Evolutionary conservation across 2,113 vertebrate genomes (phyloP).

Genomic region (Odocoileus hemionus): DNA sequence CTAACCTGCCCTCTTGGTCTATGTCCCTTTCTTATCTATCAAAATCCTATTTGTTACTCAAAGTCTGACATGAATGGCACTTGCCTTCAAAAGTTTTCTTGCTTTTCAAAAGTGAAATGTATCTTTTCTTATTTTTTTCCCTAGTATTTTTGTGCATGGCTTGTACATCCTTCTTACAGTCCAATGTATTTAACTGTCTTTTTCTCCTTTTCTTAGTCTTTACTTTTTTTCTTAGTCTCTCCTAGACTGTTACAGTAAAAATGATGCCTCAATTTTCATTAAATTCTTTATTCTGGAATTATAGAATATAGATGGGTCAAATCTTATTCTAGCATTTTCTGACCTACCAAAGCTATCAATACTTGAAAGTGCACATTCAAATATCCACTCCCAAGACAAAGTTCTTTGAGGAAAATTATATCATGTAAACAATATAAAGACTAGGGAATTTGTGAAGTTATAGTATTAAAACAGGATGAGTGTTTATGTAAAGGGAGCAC

Average conservation of each 20-base stretch:
- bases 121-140: not conserved
- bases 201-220: not conserved
- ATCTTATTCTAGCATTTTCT: not conserved
- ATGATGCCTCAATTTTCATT: not conserved
- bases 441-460: not conserved
- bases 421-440: not conserved
- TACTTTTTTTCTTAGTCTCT: not conserved
- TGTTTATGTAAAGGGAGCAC: not conserved
- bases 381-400: not conserved
- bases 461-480: not conserved
- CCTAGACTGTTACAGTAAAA: not conserved
- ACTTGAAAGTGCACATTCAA: not conserved
- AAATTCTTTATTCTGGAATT: not conserved
- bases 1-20: not conserved
- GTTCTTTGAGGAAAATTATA: not conserved
- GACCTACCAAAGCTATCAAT: not conserved
- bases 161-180: not conserved
- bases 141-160: not conserved
- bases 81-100: not conserved
- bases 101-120: not conserved
- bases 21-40: not conserved
- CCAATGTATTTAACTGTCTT: not conserved
- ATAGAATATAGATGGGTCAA: not conserved
- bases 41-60: not conserved
- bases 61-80: not conserved